These are phyloP conservation scores for Melanocharis versteri DNA, from an alignment of 2,113 vertebrate species.

Conservation along the genomic window DNA sequence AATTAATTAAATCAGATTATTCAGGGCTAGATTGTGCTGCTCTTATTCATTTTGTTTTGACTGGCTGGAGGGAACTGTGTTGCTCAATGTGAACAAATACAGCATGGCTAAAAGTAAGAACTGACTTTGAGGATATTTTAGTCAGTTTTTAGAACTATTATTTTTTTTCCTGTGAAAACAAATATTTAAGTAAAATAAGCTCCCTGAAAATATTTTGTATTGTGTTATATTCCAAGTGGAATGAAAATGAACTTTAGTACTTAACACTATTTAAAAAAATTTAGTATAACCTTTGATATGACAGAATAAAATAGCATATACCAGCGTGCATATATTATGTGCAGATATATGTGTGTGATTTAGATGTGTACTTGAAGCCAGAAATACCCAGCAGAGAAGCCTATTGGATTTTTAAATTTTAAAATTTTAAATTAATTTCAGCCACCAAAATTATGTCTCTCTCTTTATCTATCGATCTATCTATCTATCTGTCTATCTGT, in stretches of 20 bases:
- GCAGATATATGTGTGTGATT: neutral
- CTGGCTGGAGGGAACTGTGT: neutral
- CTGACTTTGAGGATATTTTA: neutral
- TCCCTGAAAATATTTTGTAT: neutral
- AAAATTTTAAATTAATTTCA: neutral
- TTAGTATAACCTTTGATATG: neutral
- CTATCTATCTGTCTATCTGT: too few species aligned
- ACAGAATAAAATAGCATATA: neutral
- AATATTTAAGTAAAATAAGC: neutral
- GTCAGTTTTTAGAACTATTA: neutral
- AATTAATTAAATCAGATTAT: neutral
- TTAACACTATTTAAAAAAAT: neutral
- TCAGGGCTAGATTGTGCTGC: neutral
- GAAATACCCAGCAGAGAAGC: neutral
- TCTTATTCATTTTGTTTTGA: neutral
- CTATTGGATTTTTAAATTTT: neutral
- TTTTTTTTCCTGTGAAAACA: neutral
- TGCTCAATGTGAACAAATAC: neutral
- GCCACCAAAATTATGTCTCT: neutral
- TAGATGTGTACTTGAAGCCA: neutral
- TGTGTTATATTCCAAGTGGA: neutral
- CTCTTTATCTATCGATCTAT: neutral
- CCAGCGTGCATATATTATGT: neutral
- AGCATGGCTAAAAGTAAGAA: neutral
- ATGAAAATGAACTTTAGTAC: neutral